Conservation (phyloP, 2,888 invertebrate species). For the Dasypolia templi region DNA sequence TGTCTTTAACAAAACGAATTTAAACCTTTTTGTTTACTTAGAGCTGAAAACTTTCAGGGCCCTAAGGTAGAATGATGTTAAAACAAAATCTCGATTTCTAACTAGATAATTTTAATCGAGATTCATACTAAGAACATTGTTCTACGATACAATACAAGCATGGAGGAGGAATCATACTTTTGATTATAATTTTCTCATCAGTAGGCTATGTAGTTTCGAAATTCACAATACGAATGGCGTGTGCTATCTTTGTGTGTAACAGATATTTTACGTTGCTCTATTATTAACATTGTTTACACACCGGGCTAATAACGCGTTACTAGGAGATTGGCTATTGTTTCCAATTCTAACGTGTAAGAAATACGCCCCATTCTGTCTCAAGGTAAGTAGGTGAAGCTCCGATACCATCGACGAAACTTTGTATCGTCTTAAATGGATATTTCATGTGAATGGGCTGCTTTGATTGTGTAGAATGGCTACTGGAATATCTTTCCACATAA, state of each 20-base stretch:
- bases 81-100: not conserved
- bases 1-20: not conserved
- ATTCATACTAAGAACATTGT: not conserved
- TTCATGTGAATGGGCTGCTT: conserved; percentile 25
- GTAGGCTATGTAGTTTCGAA: conserved; percentile 35
- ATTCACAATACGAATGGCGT: conserved; percentile 49
- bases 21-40: not conserved
- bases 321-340: conserved; percentile 82
- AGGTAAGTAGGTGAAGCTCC: conserved; percentile 66
- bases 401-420: conserved; percentile 56
- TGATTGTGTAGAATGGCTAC: conserved; percentile 10
- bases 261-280: conserved; percentile 56
- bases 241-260: conserved; percentile 50
- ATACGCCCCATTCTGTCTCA: conserved; percentile 73
- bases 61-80: not conserved
- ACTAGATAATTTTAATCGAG: not conserved
- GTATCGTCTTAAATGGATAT: conserved; percentile 45
- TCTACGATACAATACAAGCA: not conserved
- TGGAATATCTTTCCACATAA: not conserved
- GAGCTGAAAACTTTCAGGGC: not conserved
- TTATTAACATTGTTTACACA: conserved; percentile 68
- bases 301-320: conserved; percentile 78
- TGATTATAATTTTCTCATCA: conserved; percentile 10
- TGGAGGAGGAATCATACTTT: not conserved
- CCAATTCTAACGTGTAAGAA: conserved; percentile 72